Evolutionary conservation across 2,113 vertebrate genomes (phyloP), one percentile per base, ranked within the genome.

Genomic region (Anguilla rostrata): DNA sequence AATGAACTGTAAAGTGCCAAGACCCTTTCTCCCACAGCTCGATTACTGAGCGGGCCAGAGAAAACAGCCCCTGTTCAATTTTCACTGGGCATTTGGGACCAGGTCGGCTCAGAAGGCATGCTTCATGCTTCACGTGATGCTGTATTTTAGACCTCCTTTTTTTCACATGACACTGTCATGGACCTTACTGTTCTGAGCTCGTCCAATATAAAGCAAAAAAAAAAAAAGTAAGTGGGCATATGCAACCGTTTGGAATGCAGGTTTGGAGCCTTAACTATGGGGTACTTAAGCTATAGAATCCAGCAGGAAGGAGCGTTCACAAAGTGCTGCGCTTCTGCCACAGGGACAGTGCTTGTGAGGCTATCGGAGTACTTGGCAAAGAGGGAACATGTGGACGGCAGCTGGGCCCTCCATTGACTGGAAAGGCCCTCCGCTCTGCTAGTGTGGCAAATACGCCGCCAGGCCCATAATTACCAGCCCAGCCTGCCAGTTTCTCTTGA

Each of bases 1-100:
- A 86, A 86, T 88, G 81, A 86, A 78, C 46, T 83, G 71, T 34
- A 88, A 88, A 43, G 40, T 41, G 57, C 71, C n/a, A 78, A 83
- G 15, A 80, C 53, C 81, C 63, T 26, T 86, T 66, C 43, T 84
- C 85, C 39, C 66, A 43, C 39, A 81, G 43, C n/a, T 29, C 71
- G 29, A 11, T 60, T 63, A 66, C 18, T 39, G 83, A 57, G 15
- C 2, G 26, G 49, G 57, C 18, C 6, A 46, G 20, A 41, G 39
- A 84, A 12, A 22, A 26, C 4, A 0, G 81, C 81, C 5, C 18
- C 46, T 49, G 40, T 41, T n/a, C 18, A 20, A n/a, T 49, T 53
- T 53, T 82, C 81, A 82, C 43, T 82, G 81, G 83, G 57, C 34
- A 39, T 66, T 29, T 39, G 56, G 56, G 56, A 15, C 20, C 39